These are phyloP conservation scores for Anarrhichthys ocellatus DNA, from an alignment of 2,113 vertebrate genomes.

Conservation along the genomic window DNA sequence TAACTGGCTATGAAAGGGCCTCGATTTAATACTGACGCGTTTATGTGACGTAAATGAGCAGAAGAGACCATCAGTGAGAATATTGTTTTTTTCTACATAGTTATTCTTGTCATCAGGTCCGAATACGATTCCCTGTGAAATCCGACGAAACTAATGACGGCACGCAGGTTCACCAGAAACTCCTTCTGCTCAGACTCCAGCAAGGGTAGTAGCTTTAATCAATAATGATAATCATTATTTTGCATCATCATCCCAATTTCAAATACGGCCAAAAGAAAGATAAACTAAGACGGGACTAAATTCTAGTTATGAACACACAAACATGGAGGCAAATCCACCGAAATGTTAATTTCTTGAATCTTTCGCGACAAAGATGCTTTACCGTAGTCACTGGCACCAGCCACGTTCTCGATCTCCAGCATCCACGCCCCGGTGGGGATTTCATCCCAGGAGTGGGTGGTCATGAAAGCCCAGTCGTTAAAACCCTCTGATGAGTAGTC, in stretches of 20 bases:
- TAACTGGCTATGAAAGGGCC: background rate
- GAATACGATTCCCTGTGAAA: background rate
- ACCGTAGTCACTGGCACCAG: slow-evolving; percentile 94
- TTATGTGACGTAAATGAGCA: background rate
- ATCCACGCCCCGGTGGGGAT: slow-evolving; percentile 91
- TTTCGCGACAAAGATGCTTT: slow-evolving; percentile 19
- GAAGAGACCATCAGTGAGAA: background rate
- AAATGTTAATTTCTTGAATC: background rate
- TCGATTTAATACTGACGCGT: background rate
- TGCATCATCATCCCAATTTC: background rate
- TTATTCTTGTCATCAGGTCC: background rate
- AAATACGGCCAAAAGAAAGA: background rate
- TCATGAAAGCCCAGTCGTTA: slow-evolving; percentile 99
- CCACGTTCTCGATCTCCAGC: slow-evolving; percentile 94
- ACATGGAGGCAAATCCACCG: background rate
- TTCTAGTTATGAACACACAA: background rate
- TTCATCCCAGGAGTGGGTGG: slow-evolving; percentile 97
- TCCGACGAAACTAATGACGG: background rate
- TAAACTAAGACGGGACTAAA: no score
- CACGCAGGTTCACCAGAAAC: background rate
- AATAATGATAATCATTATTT: background rate
- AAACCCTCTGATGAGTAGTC: slow-evolving; percentile 97
- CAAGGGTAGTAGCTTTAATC: background rate
- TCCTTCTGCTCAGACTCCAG: background rate
- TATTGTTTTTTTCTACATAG: background rate